Evolutionary conservation across 2,113 vertebrate genomes (phyloP).

Genomic region (Chloebia gouldiae): DNA sequence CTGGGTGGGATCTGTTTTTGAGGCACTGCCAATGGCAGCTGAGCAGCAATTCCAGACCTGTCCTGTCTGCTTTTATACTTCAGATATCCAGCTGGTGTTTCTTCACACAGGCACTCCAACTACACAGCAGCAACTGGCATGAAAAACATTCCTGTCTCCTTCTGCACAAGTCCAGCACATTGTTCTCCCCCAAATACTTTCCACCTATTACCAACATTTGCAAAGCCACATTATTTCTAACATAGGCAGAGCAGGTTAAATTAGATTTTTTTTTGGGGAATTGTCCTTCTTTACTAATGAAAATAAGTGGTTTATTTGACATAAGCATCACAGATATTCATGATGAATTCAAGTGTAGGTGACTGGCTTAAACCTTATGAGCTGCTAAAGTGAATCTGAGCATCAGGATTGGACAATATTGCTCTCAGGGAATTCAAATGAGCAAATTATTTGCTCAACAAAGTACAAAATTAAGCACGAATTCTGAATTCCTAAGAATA

Average conservation of each 20-base stretch:
- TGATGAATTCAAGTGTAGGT: background rate
- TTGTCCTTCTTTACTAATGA: background rate
- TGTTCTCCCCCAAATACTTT: background rate
- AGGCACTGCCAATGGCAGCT: background rate
- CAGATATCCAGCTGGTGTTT: background rate
- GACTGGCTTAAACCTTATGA: background rate
- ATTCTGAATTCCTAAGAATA: background rate
- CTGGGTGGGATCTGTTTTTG: background rate
- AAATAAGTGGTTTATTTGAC: background rate
- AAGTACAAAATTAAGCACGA: background rate
- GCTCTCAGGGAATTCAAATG: background rate
- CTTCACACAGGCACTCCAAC: background rate
- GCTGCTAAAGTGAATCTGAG: background rate
- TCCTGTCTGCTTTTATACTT: background rate
- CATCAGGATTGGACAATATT: background rate
- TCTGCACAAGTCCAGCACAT: fast-evolving
- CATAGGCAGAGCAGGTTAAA: background rate
- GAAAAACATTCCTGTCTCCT: background rate
- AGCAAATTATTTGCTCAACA: background rate
- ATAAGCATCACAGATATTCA: background rate
- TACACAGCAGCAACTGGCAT: background rate
- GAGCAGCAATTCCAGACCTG: background rate
- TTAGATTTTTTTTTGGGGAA: background rate
- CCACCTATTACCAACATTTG: background rate
- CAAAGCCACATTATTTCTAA: background rate